Conservation (phyloP, 2,888 invertebrate species). For the Cinara cedri region DNA sequence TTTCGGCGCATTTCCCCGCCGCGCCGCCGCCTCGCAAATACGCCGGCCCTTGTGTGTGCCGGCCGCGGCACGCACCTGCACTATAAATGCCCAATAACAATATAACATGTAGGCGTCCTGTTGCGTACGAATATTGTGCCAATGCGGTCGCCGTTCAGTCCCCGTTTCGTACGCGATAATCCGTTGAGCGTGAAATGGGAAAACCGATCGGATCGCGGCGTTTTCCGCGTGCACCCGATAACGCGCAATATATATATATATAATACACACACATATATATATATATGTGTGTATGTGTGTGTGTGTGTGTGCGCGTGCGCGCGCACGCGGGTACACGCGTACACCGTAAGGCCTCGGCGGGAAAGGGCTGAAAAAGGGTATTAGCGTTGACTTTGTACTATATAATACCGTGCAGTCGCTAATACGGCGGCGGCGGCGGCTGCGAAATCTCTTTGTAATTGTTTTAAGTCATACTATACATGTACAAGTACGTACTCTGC, state of each 20-base stretch:
- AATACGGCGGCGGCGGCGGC: constrained; percentile 29
- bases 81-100: too few relatives aligned
- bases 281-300: too few relatives aligned
- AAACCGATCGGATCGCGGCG: constrained; percentile 51
- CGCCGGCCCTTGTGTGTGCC: neutral
- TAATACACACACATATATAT: too few relatives aligned
- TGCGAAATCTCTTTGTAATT: constrained; percentile 54
- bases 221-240: constrained; percentile 45
- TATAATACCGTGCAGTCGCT: neutral
- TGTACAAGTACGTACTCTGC: too few relatives aligned
- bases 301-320: too few relatives aligned
- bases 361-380: constrained; percentile 45
- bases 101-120: neutral
- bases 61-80: too few relatives aligned
- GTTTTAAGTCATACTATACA: constrained; percentile 56
- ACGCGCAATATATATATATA: too few relatives aligned
- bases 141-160: constrained; percentile 7
- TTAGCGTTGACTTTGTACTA: constrained; percentile 31
- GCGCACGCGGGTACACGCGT: too few relatives aligned
- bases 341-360: neutral
- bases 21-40: neutral
- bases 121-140: neutral
- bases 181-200: constrained; percentile 57
- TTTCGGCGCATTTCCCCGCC: neutral
- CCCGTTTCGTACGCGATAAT: constrained; percentile 5